Evolutionary conservation across 2,797 vertebrate species (phyloP).

Genomic region (Catamblyrhynchus diadema): DNA sequence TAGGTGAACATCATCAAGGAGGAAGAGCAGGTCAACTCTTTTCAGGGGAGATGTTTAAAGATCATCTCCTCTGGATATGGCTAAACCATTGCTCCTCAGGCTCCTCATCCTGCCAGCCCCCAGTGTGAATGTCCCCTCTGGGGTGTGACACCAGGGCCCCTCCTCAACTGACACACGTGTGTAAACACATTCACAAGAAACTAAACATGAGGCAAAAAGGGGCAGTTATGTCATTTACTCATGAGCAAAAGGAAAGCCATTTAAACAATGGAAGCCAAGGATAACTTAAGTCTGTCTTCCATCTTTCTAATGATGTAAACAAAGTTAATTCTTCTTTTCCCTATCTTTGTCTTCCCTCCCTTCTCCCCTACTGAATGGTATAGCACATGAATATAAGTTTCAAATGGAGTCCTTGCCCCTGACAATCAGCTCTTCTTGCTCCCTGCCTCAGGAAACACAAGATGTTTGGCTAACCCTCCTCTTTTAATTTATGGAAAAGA

Average conservation of each 20-base stretch:
- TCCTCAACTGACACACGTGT: background rate
- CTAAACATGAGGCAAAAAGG: background rate
- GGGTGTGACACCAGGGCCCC: background rate
- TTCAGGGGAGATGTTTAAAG: background rate
- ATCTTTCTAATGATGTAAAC: background rate
- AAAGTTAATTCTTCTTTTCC: background rate
- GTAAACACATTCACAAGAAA: rapidly evolving
- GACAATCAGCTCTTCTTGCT: background rate
- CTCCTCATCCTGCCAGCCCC: background rate
- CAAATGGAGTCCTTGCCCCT: background rate
- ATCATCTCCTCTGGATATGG: background rate
- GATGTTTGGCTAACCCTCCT: background rate
- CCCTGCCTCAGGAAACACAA: background rate
- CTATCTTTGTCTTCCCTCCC: background rate
- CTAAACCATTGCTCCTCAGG: rapidly evolving
- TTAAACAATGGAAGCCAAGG: background rate
- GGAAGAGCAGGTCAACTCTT: background rate
- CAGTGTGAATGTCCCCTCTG: rapidly evolving
- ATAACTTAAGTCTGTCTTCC: background rate
- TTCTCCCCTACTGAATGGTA: background rate
- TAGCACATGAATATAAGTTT: background rate
- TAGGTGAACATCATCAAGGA: background rate
- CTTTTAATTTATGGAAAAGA: slow-evolving; percentile 26
- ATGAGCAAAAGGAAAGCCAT: background rate
- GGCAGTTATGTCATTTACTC: rapidly evolving